Conservation (phyloP, 2,888 invertebrate species). For the Hybos culiciformis region DNA sequence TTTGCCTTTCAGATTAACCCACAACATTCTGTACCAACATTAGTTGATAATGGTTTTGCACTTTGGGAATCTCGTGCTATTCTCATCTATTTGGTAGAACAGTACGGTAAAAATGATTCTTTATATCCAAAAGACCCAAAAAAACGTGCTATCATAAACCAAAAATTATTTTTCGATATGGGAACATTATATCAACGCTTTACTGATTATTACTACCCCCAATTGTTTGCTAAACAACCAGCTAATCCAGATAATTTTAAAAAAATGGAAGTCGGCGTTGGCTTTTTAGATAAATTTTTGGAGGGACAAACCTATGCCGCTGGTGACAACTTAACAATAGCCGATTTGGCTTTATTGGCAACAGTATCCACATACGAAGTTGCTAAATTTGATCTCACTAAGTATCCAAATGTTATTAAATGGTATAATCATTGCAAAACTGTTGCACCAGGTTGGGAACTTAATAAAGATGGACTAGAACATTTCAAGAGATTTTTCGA, state of each 20-base stretch:
- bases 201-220: conserved; percentile 53
- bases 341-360: conserved; percentile 57
- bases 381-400: conserved; percentile 49
- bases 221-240: conserved; percentile 45
- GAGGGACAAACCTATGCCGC: conserved; percentile 56
- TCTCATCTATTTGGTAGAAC: conserved; percentile 61
- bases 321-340: conserved; percentile 59
- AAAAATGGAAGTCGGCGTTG: conserved; percentile 53
- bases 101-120: conserved; percentile 63
- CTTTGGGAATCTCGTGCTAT: conserved; percentile 80
- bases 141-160: conserved; percentile 62
- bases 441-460: conserved; percentile 45
- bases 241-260: conserved; percentile 53
- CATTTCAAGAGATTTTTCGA: conserved; percentile 39
- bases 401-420: conserved; percentile 52
- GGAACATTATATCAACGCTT: conserved; percentile 59
- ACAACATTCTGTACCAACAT: conserved; percentile 71
- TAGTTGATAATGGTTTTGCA: conserved; percentile 68
- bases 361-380: conserved; percentile 58
- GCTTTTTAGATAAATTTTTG: conserved; percentile 57
- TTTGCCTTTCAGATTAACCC: conserved; percentile 60
- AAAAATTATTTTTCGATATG: conserved; percentile 66
- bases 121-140: conserved; percentile 64
- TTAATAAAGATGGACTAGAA: conserved; percentile 42
- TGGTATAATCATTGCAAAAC: conserved; percentile 47